Base-by-base conservation (phyloP, 92 coral and sea anemone species). In the Meandrina meandrites region DNA sequence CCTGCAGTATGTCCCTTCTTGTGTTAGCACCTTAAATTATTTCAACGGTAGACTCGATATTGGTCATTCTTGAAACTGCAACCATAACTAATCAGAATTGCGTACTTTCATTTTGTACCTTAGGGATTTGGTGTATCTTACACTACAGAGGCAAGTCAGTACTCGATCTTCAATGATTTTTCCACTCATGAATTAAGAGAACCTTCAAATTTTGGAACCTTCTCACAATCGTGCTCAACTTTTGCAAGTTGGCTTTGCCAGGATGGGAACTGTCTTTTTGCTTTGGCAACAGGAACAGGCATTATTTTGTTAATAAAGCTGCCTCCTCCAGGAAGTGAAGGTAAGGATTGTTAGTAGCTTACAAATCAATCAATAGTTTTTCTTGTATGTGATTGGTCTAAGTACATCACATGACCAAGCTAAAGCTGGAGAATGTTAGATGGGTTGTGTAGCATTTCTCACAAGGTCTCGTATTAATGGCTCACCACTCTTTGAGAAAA, bases 201-300 rank as follows among this genome's bases (percentile, higher is more conserved):
- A 22, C 96, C 96, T 62, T 97, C 92, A 91, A 97, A 97, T 85
- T 92, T 93, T 87, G 98, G 94, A 5, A 91, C 95, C 74, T 97
- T 95, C 58, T 77, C 89, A 48, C 93, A 89, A n/a, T 82, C 90
- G 14, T 93, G 98, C 71, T 78, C 84, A 53, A 86, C 89, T 0
- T 95, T 94, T 79, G 84, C 97, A 31, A 96, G 92, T 28, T 97
- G 99, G 99, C 93, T 97, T 12, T 97, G 98, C 60, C 98, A 97
- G 74, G 99, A 97, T 91, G 99, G 99, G 3, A 92, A 97, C 27
- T 89, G 97, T 54, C 86, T 97, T 58, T 97, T 97, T 90, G 96
- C 95, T 27, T 79, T 97, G 76, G 93, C 95, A 0, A 92, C 98
- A 22, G 88, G 80, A 50, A 79, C 91, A 12, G 99, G 98, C 11